Evolutionary conservation across 2,888 invertebrate genomes (phyloP).

Genomic region (Heliconius aoede): DNA sequence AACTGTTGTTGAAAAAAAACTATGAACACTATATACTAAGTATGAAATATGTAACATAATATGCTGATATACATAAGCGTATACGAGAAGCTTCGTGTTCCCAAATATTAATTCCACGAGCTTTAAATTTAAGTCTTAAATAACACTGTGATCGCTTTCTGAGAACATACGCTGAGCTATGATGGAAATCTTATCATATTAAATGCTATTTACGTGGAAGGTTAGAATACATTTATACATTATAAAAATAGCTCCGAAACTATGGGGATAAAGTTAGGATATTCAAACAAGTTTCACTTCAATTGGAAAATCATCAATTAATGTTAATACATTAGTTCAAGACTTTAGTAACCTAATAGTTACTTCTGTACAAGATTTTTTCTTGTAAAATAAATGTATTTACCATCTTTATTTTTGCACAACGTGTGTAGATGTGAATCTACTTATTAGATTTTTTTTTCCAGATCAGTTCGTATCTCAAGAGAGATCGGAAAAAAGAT

Average conservation of each 20-base stretch:
- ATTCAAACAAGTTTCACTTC: no score
- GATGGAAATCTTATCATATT: neutral
- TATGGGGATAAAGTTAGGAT: no score
- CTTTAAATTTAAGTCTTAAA: conserved; percentile 5
- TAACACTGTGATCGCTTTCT: neutral
- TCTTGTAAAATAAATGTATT: no score
- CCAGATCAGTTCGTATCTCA: conserved; percentile 70
- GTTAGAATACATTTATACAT: no score
- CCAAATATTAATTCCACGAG: neutral
- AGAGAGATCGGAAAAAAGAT: conserved; percentile 66
- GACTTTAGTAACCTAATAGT: no score
- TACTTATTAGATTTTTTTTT: conserved; percentile 45
- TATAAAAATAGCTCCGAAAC: no score
- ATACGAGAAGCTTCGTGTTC: conserved; percentile 1
- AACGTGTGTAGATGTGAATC: neutral
- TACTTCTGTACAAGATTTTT: no score
- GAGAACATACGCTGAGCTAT: neutral
- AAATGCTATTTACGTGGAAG: neutral
- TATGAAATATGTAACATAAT: neutral
- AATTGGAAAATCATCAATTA: no score
- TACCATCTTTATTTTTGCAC: no score
- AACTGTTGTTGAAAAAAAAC: no score
- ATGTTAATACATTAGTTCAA: no score
- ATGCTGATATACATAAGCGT: neutral
- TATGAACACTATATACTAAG: neutral